Evolutionary conservation across 2,113 vertebrate genomes (phyloP).

Genomic region (Mustela lutreola): DNA sequence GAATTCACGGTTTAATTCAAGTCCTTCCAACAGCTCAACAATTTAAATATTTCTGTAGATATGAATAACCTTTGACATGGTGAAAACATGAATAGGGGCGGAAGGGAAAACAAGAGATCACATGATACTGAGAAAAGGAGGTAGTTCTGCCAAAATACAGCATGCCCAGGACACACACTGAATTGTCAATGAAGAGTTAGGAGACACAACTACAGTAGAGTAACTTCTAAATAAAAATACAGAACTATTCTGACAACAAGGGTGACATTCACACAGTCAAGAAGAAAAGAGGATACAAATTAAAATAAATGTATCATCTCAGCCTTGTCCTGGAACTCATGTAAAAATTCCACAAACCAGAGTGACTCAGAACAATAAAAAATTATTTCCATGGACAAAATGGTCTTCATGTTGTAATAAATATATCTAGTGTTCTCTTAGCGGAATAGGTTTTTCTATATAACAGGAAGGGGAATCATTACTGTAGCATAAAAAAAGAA

Average conservation of each 20-base stretch:
- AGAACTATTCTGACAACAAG: constrained; percentile 69
- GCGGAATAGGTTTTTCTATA: constrained; percentile 34
- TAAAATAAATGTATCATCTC: constrained; percentile 77
- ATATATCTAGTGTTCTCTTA: constrained; percentile 65
- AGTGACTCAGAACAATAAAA: constrained; percentile 81
- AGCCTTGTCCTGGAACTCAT: constrained; percentile 68
- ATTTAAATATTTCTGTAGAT: constrained; percentile 53
- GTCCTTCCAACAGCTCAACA: not conserved
- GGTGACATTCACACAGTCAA: constrained; percentile 58
- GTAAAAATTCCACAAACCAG: constrained; percentile 74
- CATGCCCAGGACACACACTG: not conserved
- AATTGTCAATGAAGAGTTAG: constrained; percentile 40
- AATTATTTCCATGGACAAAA: constrained; percentile 76
- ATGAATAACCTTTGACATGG: constrained; percentile 39
- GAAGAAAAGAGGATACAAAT: constrained; percentile 65
- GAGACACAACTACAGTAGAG: not conserved
- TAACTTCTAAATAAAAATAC: constrained; percentile 65
- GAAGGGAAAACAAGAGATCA: constrained; percentile 45
- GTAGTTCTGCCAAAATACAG: not conserved
- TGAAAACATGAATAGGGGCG: not conserved
- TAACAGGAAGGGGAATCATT: constrained; percentile 66
- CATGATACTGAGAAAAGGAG: not conserved
- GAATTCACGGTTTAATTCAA: constrained; percentile 45
- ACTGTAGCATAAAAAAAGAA: constrained; percentile 47
- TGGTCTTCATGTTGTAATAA: constrained; percentile 64